phyloP scores from a whole-genome alignment of 2,113 vertebrate genomes.

The Campylorhamphus procurvoides region DNA sequence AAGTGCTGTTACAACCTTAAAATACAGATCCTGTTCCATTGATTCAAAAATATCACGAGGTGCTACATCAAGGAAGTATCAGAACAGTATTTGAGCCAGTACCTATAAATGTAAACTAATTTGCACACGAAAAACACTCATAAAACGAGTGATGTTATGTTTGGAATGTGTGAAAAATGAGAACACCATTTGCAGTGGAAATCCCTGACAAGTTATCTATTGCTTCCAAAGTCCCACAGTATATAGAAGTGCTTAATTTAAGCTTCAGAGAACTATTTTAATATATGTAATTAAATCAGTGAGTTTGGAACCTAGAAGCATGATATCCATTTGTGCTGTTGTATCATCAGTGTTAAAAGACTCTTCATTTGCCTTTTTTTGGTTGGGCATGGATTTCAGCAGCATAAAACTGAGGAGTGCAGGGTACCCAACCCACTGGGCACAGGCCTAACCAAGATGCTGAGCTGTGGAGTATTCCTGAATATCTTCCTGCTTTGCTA shows the following conservation, averaged over 20 bases:
- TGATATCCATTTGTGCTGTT: background rate
- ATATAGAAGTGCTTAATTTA: background rate
- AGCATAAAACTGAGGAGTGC: background rate
- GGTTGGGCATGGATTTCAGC: background rate
- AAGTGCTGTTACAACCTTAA: background rate
- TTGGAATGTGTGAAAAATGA: constrained; percentile 13
- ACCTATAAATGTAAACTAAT: constrained; percentile 1
- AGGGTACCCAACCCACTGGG: background rate
- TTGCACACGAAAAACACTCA: background rate
- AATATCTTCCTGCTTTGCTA: background rate
- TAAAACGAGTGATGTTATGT: background rate
- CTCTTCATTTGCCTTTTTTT: background rate
- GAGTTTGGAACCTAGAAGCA: background rate
- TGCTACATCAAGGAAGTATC: constrained; percentile 1
- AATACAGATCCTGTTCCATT: background rate
- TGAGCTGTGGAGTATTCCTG: background rate
- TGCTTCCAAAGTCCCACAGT: background rate
- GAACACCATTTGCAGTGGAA: constrained; percentile 46
- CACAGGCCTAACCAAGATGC: background rate
- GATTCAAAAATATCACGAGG: background rate
- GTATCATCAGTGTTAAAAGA: background rate
- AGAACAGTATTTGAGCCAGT: background rate
- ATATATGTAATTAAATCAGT: background rate
- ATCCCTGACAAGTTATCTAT: background rate
- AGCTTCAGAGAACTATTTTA: constrained; percentile 22